Conservation (phyloP, 2,888 invertebrate genomes). For the Hyposoter didymator region DNA sequence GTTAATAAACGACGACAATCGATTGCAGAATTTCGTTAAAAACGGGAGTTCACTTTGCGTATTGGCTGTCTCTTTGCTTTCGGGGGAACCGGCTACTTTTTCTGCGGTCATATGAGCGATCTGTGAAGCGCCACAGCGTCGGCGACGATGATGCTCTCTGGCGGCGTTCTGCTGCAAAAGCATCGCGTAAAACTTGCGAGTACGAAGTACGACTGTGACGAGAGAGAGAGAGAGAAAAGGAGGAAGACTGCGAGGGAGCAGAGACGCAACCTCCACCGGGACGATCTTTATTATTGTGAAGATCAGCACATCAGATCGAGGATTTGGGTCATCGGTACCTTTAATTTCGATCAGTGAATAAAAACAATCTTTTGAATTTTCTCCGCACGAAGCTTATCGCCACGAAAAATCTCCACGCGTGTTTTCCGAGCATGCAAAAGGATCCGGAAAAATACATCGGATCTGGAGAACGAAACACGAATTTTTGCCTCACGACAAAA, state of each 20-base stretch:
- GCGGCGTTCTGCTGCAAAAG: slow-evolving; percentile 22
- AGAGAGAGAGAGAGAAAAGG: background rate
- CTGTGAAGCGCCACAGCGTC: too few relatives aligned
- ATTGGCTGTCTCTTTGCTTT: too few relatives aligned
- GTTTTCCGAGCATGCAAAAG: background rate
- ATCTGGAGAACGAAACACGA: background rate
- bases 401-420: background rate
- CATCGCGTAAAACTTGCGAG: slow-evolving; percentile 15
- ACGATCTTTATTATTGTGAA: slow-evolving; percentile 12
- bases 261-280: background rate
- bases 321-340: background rate
- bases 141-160: slow-evolving; percentile 42
- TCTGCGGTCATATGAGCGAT: too few relatives aligned
- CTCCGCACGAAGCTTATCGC: background rate
- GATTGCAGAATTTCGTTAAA: too few relatives aligned
- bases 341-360: slow-evolving; percentile 13
- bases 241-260: background rate
- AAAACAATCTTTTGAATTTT: background rate
- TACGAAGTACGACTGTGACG: background rate
- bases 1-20: too few relatives aligned
- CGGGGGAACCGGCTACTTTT: too few relatives aligned
- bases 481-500: background rate
- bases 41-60: too few relatives aligned
- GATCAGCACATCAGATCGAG: slow-evolving; percentile 25
- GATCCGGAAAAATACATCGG: background rate